Conservation (phyloP, 2,888 invertebrate species). For the Camponotus fellah region DNA sequence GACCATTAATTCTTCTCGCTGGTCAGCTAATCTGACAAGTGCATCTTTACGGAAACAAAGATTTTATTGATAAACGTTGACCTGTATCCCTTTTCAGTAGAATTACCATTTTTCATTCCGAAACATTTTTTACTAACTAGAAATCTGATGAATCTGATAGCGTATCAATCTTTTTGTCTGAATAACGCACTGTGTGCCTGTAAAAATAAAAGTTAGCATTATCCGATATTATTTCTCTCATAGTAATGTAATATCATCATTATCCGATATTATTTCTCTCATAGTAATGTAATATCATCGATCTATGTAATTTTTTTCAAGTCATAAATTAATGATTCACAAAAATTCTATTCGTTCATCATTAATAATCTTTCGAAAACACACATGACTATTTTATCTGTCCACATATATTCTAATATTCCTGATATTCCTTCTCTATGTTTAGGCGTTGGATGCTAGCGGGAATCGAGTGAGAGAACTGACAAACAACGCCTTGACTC, state of each 20-base stretch:
- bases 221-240: background rate
- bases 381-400: background rate
- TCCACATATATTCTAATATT: background rate
- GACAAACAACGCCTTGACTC: slow-evolving; percentile 86
- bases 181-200: background rate
- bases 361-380: background rate
- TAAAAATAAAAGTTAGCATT: background rate
- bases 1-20: slow-evolving; percentile 39
- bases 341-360: background rate
- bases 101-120: slow-evolving; percentile 24
- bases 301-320: too few relatives aligned
- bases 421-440: background rate
- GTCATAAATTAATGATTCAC: too few relatives aligned
- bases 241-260: background rate
- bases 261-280: background rate
- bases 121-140: slow-evolving; percentile 20
- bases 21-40: slow-evolving; percentile 28
- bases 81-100: background rate
- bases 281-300: too few relatives aligned
- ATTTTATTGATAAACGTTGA: slow-evolving; percentile 37
- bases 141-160: slow-evolving; percentile 35
- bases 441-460: slow-evolving; percentile 88
- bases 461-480: slow-evolving; percentile 88
- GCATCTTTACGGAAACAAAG: slow-evolving; percentile 47
- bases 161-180: background rate